Evolutionary conservation across 2,888 invertebrate species (phyloP), one percentile per base, ranked within the genome.

Genomic region (Callyntrura guangdongensis): DNA sequence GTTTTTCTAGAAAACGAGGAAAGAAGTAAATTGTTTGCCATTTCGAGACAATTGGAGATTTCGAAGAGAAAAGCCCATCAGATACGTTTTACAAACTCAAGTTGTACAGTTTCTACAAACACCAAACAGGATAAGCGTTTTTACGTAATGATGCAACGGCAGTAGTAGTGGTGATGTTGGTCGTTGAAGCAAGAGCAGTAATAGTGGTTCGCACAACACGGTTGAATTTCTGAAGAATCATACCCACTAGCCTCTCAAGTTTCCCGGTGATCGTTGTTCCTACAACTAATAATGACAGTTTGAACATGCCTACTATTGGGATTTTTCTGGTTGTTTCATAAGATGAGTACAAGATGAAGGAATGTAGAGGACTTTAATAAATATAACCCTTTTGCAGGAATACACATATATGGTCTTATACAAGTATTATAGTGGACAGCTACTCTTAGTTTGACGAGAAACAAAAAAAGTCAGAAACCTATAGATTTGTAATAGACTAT

Each of bases 1-100:
- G 56, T 53, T 77, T 14, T 53, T 49, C 17, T 45, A 22, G 64
- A n/a, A 14, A 69, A 69, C 17, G 17, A 8, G 36, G 36, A 81
- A 17, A 53, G 49, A 67, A 86, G 64, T 69, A 87, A 89, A 84
- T 89, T 89, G 83, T 89, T 83, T 89, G 83, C 83, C 89, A 84
- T 84, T 89, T 45, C 83, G 25, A 72, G 53, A 77, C 61, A 83
- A 83, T 89, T 77, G 83, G 83, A 89, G 89, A 84, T 89, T 89
- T 89, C 6, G 27, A 45, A 36, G 88, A 88, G 72, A 8, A 56
- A 69, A 36, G 59, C 49, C 86, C 82, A 88, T 88, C 88, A 88
- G 81, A 69, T 82, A 67, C 61, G 56, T 45, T 67, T 67, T 67
- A 27, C 27, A 9, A 27, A 25, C 67, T 14, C 3, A 59, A 14